Conservation (phyloP, 2,888 invertebrate genomes). For the Fragum fragum region DNA sequence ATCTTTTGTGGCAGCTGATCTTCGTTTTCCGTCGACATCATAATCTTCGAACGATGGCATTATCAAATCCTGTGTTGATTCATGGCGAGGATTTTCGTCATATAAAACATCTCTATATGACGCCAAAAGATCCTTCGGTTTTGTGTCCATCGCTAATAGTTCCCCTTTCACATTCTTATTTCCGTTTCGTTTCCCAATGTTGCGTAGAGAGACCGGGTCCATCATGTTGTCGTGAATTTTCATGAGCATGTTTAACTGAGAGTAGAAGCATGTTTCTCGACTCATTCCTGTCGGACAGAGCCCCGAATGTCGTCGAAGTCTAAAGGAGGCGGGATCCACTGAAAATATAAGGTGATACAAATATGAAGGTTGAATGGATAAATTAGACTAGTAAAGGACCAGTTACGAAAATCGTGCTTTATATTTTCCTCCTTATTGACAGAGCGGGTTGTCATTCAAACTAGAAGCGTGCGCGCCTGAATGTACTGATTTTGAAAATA, state of each 20-base stretch:
- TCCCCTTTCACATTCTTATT: background rate
- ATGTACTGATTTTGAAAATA: too few species aligned
- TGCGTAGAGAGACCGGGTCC: conserved; percentile 52
- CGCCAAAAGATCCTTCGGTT: background rate
- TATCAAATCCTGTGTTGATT: background rate
- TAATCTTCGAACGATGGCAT: background rate
- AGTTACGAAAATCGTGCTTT: too few species aligned
- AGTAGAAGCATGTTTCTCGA: conserved; percentile 56
- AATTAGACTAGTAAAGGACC: too few species aligned
- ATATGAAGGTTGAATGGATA: background rate
- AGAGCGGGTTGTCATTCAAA: too few species aligned
- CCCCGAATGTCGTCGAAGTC: conserved; percentile 29
- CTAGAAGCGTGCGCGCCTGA: too few species aligned
- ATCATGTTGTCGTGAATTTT: conserved; percentile 56
- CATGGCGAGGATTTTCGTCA: too few species aligned
- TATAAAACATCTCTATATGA: background rate
- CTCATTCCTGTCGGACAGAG: conserved; percentile 56
- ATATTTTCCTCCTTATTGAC: too few species aligned
- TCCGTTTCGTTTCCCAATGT: conserved; percentile 54
- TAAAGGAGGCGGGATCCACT: background rate
- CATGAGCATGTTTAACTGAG: conserved; percentile 60
- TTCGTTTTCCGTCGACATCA: background rate
- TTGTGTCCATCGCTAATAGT: background rate
- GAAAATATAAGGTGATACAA: background rate
- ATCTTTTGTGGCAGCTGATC: background rate